A percentile compares a stretch with the other conserved stretches of the same genome.
These are phyloP conservation scores for Caenorhabditis sp. DNA, from an alignment of 2,888 invertebrate species.

Conservation along the genomic window DNA sequence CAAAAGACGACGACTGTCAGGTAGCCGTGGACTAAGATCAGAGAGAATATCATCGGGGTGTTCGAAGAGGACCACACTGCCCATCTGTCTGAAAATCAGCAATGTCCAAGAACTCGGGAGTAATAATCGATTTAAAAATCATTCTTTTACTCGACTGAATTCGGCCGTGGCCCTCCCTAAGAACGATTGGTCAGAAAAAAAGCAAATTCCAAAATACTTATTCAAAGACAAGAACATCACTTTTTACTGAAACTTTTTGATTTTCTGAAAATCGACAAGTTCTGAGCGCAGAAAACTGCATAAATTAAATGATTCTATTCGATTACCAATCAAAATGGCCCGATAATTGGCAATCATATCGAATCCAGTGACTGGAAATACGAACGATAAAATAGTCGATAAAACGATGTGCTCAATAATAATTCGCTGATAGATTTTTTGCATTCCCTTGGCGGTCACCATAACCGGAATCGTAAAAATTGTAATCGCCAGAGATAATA, in stretches of 20 bases:
- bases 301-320: neutral
- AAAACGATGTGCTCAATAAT: neutral
- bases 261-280: too few relatives aligned
- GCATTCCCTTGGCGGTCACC: neutral
- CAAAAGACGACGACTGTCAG: neutral
- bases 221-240: too few relatives aligned
- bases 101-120: neutral
- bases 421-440: neutral
- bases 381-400: neutral
- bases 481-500: too few relatives aligned
- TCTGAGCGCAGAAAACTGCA: too few relatives aligned
- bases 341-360: neutral
- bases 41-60: neutral
- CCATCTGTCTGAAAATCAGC: slow-evolving; percentile 7
- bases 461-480: neutral
- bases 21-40: neutral
- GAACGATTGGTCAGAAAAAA: too few relatives aligned
- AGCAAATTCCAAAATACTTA: too few relatives aligned
- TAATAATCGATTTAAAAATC: too few relatives aligned
- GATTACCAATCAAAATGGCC: neutral
- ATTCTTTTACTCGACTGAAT: too few relatives aligned
- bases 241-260: too few relatives aligned
- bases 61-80: neutral
- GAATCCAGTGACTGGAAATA: neutral
- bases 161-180: too few relatives aligned